These are phyloP conservation scores for Pygoscelis antarcticus DNA, from an alignment of 2,113 vertebrate genomes.

Conservation along the genomic window DNA sequence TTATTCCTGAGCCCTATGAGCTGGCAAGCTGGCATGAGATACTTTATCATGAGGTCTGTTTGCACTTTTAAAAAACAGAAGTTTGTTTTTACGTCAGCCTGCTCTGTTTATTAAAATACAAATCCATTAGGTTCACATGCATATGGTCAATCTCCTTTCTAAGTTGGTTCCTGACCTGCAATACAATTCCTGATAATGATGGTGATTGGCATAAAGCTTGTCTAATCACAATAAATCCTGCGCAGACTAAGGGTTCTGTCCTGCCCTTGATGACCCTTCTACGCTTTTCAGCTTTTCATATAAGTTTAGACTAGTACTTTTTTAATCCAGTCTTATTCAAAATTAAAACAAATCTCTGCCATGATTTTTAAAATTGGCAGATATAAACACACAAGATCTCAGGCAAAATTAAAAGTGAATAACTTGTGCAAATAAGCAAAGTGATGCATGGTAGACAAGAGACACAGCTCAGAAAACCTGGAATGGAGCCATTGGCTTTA, in stretches of 20 bases:
- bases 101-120: constrained; percentile 65
- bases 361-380: not conserved
- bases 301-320: constrained; percentile 1
- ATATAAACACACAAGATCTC: not conserved
- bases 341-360: not conserved
- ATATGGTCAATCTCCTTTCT: constrained; percentile 69
- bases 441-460: not conserved
- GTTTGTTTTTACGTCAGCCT: constrained; percentile 53
- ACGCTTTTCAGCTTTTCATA: constrained; percentile 25
- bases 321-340: not conserved
- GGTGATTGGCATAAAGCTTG: constrained; percentile 61
- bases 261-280: not conserved
- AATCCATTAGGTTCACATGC: constrained; percentile 52
- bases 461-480: not conserved
- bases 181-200: constrained; percentile 36
- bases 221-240: constrained; percentile 63
- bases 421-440: not conserved
- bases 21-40: not conserved
- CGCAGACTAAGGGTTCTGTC: not conserved
- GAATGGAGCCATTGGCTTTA: not conserved
- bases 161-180: constrained; percentile 42
- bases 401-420: not conserved
- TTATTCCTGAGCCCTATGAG: not conserved
- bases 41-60: constrained; percentile 39
- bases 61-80: not conserved